Base-by-base conservation (phyloP, 2,797 vertebrate species). In the Notolepis coatsorum region DNA sequence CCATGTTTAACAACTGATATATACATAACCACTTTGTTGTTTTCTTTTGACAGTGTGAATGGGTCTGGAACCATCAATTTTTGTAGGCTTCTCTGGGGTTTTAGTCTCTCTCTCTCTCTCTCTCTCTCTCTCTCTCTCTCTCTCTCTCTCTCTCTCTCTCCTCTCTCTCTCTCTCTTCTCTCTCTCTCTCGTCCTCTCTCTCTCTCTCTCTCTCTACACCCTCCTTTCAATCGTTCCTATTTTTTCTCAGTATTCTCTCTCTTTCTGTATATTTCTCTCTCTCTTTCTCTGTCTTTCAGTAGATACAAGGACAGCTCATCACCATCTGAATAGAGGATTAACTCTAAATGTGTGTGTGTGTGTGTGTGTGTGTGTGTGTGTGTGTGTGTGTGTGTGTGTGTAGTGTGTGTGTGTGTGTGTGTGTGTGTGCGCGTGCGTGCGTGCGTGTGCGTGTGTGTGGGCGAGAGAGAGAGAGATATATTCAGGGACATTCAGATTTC, bases 301-400 rank as follows among this genome's bases (percentile, higher is more conserved):
- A 38, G 23, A 64, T 38, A 57, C 60, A 69, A 60, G 46, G 17
- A 71, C 0, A 0, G 51, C 25, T 66, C 61, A 73, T 69, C 54
- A 67, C 24, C 73, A 73, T 76, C 20, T 66, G 39, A 79, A 66
- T 55, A 28, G 59, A 18, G 43, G 59, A 61, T 65, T 56, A 68
- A 25, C 57, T 47, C 8, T 6, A 12, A n/a, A 17, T 2, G 12
- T 25, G 9, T 48, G 5, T 48, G 46, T 15, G n/a, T 39, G 37
- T 13, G 0, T 5, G 9, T 42, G 23, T 49, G 64, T 49, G 41
- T 58, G 54, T 50, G 20, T 43, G 51, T 25, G 50, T 53, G 45
- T 18, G 54, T 31, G 45, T 23, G 23, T 37, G 31, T 43, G 20
- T 49, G 27, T 42, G 15, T 52, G 39, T 54, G 33, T 35, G 35